A percentile compares a stretch with the other conserved stretches of the same genome.
Conservation (phyloP, 2,113 vertebrate species). For the Siniperca chuatsi region DNA sequence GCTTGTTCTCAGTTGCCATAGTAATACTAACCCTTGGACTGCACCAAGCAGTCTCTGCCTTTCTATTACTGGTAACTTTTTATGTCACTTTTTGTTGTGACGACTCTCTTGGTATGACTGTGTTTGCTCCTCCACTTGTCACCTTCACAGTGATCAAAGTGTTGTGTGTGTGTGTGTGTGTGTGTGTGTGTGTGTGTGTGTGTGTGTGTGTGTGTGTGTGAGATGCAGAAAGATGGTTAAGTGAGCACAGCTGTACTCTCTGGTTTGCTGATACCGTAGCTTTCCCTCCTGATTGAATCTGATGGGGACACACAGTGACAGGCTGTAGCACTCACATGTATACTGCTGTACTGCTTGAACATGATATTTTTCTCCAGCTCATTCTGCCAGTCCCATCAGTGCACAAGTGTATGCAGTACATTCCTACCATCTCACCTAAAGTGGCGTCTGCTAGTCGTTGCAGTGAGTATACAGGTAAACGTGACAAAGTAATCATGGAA, state of each 20-base stretch:
- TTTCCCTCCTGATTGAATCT: constrained; percentile 40
- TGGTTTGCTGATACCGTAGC: constrained; percentile 23
- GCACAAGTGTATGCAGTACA: background rate
- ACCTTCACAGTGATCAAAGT: constrained; percentile 24
- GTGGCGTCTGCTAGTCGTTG: constrained; percentile 2
- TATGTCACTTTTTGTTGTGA: constrained; percentile 38
- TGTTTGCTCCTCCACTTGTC: constrained; percentile 41
- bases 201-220: background rate
- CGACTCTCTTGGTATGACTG: background rate
- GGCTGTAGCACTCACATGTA: constrained; percentile 10
- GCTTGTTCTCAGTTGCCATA: constrained; percentile 31
- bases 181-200: constrained; percentile 10
- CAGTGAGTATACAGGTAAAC: constrained; percentile 8
- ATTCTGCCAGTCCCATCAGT: background rate
- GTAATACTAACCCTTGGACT: background rate
- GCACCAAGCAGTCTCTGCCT: constrained; percentile 15
- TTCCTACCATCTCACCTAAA: background rate
- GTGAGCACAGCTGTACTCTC: constrained; percentile 48
- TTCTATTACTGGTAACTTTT: constrained; percentile 51
- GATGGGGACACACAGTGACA: constrained; percentile 23
- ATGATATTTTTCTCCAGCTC: constrained; percentile 4
- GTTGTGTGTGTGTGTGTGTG: background rate
- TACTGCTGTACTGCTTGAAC: constrained; percentile 2
- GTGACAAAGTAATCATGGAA: constrained; percentile 5
- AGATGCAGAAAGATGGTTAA: constrained; percentile 14